Evolutionary conservation across 2,113 vertebrate genomes (phyloP).

Genomic region (Silurus glanis): DNA sequence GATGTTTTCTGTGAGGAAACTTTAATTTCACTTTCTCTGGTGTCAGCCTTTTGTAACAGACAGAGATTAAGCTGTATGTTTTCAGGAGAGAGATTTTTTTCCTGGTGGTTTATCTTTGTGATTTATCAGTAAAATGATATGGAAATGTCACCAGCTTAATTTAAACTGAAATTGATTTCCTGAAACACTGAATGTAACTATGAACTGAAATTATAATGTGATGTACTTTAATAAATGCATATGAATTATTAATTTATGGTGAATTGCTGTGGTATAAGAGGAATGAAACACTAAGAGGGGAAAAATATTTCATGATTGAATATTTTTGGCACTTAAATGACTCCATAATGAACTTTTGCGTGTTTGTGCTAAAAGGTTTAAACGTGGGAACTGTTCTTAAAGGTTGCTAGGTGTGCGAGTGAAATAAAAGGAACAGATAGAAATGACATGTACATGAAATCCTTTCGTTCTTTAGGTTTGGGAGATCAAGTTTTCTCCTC

Average conservation of each 20-base stretch:
- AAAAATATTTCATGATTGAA: background rate
- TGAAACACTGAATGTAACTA: background rate
- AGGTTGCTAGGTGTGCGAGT: background rate
- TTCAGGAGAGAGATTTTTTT: background rate
- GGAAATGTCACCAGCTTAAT: background rate
- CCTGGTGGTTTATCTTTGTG: background rate
- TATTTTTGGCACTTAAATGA: slow-evolving; percentile 18
- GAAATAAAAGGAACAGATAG: background rate
- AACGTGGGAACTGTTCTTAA: background rate
- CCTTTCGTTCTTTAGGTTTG: background rate
- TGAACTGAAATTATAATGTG: background rate
- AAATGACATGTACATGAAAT: background rate
- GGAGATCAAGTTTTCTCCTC: background rate
- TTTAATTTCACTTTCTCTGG: background rate
- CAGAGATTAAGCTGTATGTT: background rate
- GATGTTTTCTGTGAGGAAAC: background rate
- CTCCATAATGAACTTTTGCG: background rate
- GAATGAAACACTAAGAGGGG: background rate
- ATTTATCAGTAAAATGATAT: background rate
- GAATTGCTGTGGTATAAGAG: background rate
- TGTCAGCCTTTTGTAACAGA: background rate
- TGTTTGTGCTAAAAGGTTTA: background rate
- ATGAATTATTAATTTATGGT: background rate
- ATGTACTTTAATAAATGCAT: background rate
- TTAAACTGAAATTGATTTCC: background rate